phyloP scores from a whole-genome alignment of 2,888 invertebrate genomes.

The Epistrophe grossulariae region DNA sequence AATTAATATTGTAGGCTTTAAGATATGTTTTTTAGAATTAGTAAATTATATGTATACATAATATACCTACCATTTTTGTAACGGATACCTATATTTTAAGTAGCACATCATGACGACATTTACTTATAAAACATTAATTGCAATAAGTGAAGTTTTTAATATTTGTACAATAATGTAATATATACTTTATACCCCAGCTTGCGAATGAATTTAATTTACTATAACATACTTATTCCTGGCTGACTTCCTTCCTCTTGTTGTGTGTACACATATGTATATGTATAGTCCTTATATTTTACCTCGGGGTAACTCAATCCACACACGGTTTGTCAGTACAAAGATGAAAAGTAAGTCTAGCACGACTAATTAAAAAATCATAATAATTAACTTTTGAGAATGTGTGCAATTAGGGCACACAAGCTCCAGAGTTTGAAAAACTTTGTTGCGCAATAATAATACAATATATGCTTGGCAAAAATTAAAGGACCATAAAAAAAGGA shows the following conservation, averaged over 20 bases:
- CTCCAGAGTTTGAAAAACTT: conserved; percentile 24
- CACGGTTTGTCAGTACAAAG: conserved; percentile 26
- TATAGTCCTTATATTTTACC: conserved; percentile 20
- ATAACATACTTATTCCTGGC: conserved; percentile 27
- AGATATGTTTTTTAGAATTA: too few species aligned
- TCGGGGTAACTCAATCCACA: conserved; percentile 18
- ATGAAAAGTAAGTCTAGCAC: conserved; percentile 38
- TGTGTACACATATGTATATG: too few species aligned
- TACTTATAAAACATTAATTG: conserved; percentile 41
- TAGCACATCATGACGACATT: conserved; percentile 21
- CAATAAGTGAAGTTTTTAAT: conserved; percentile 48
- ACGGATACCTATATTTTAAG: not conserved
- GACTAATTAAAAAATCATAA: conserved; percentile 46
- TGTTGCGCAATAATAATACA: conserved; percentile 26
- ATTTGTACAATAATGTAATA: conserved; percentile 23
- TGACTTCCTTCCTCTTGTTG: conserved; percentile 22
- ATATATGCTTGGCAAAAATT: conserved; percentile 21
- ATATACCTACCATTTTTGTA: too few species aligned
- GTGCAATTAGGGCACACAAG: conserved; percentile 33
- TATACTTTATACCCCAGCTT: not conserved
- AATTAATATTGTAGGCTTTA: too few species aligned
- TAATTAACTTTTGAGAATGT: conserved; percentile 40
- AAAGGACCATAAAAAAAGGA: conserved; percentile 29
- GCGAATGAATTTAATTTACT: conserved; percentile 32
- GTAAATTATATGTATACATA: too few species aligned